phyloP scores from a whole-genome alignment of 2,797 vertebrate genomes.

The Chelonia mydas region DNA sequence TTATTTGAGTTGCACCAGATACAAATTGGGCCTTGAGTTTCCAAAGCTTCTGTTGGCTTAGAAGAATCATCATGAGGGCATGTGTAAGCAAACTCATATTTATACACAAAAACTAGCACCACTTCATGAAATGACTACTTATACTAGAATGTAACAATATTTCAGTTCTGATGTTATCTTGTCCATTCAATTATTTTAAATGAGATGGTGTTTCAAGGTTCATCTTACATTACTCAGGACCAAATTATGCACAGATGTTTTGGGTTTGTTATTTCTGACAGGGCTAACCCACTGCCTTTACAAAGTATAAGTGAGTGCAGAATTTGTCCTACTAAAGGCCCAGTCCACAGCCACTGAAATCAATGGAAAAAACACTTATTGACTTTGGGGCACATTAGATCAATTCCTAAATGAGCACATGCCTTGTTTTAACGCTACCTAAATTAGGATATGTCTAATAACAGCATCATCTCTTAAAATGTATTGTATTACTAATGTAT shows the following conservation, averaged over 20 bases:
- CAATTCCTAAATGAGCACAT: neutral
- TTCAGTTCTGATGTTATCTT: neutral
- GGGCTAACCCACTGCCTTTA: neutral
- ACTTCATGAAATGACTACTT: neutral
- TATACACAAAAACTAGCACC: neutral
- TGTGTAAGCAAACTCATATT: neutral
- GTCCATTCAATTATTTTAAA: neutral
- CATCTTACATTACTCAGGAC: neutral
- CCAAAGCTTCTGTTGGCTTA: neutral
- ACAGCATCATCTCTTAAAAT: neutral
- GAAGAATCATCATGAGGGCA: neutral
- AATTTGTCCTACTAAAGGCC: neutral
- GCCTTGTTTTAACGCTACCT: neutral
- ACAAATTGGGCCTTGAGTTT: neutral
- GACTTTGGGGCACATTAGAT: neutral
- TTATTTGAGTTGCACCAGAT: neutral
- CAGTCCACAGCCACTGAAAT: neutral
- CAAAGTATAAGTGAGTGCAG: neutral
- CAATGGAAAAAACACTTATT: neutral
- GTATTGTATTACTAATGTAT: neutral
- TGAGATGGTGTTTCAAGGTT: neutral
- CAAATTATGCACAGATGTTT: neutral
- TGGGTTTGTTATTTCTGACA: neutral
- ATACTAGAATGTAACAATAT: fast-evolving
- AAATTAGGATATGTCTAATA: neutral